phyloP scores from a whole-genome alignment of 2,113 vertebrate species.

The Orcinus orca region DNA sequence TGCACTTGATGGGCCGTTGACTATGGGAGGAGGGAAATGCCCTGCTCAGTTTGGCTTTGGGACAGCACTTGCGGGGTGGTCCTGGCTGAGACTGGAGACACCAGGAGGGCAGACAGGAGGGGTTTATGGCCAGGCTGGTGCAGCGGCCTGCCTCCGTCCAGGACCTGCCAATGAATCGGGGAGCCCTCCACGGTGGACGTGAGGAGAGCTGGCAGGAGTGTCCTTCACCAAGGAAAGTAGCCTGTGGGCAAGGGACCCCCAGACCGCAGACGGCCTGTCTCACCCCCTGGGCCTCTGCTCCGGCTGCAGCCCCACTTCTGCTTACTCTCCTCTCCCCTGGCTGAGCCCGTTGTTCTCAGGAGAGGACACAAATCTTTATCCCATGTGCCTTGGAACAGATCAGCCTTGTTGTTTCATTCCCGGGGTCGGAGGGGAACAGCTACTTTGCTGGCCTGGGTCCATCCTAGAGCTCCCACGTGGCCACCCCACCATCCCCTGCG shows the following conservation, averaged over 20 bases:
- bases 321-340: background rate
- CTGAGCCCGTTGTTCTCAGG: background rate
- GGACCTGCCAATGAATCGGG: background rate
- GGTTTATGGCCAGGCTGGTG: rapidly evolving
- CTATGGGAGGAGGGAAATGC: rapidly evolving
- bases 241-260: background rate
- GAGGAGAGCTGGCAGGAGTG: background rate
- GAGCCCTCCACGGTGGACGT: background rate
- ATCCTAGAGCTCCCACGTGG: background rate
- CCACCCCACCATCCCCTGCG: background rate
- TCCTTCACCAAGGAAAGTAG: background rate
- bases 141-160: background rate
- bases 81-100: background rate
- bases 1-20: background rate
- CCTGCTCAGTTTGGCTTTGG: rapidly evolving
- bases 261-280: background rate
- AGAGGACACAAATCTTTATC: background rate
- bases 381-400: background rate
- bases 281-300: background rate
- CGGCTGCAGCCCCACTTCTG: background rate
- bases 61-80: background rate
- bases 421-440: background rate
- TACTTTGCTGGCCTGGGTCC: background rate
- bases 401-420: background rate
- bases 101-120: rapidly evolving